Evolutionary conservation across 2,113 vertebrate genomes (phyloP).

Genomic region (Myotis lucifugus): DNA sequence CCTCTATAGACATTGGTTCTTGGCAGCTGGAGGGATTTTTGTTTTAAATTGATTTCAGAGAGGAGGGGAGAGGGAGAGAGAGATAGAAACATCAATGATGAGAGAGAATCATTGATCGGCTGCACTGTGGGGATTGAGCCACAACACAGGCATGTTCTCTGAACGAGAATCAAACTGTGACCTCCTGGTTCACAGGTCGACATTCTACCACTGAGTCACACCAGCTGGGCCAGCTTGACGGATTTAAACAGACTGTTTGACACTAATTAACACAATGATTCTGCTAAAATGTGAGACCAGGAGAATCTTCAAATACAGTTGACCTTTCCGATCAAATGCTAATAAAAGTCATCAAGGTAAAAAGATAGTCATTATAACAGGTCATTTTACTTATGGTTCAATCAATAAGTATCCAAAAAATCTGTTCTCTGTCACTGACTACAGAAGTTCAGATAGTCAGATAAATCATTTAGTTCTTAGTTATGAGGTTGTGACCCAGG

Average conservation of each 20-base stretch:
- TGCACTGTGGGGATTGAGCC: too few relatives aligned
- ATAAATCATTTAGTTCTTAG: not conserved
- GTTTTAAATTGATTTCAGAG: too few relatives aligned
- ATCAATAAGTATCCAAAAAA: not conserved
- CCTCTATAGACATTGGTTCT: not conserved
- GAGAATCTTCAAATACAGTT: not conserved
- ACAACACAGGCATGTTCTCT: too few relatives aligned
- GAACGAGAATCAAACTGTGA: too few relatives aligned
- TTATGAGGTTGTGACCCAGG: not conserved
- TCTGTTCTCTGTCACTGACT: not conserved
- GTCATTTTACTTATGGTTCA: not conserved
- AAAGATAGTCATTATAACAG: not conserved
- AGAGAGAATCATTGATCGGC: too few relatives aligned
- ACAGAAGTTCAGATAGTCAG: not conserved
- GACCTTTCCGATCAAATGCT: not conserved
- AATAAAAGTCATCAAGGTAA: constrained; percentile 24
- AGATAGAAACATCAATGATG: too few relatives aligned
- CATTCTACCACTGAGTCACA: too few relatives aligned
- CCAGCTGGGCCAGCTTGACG: too few relatives aligned
- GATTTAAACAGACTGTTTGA: not conserved
- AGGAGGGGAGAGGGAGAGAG: too few relatives aligned
- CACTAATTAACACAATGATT: not conserved
- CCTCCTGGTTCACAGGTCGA: too few relatives aligned
- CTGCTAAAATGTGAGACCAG: not conserved
- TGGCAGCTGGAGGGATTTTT: not conserved